Base-by-base conservation (phyloP, 2,888 invertebrate species). In the Callimorpha dominula region DNA sequence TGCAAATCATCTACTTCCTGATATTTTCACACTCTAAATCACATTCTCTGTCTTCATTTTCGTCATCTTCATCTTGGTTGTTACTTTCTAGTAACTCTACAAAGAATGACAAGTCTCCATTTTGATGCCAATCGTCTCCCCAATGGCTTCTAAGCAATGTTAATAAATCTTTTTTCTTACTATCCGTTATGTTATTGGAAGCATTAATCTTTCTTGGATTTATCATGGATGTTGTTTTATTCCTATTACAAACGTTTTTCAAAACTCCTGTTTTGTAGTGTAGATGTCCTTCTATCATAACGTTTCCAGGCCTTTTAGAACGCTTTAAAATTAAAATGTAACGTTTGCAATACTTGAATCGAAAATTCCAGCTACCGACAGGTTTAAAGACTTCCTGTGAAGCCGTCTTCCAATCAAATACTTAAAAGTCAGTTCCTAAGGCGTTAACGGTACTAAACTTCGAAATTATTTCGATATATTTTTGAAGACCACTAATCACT, bases 331-430 rank as follows among this genome's bases (percentile, higher is more conserved):
- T 73, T 67, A 69, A 81, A 49, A n/a, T n/a, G n/a, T n/a, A n/a
- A n/a, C 80, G 70, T 75, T 82, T 82, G 50, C 78, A 82, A 46
- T 68, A 43, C 43, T 78, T 79, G 50, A 85, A 75, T 63, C 73
- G 17, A 57, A 83, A 82, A 62, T 82, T 81, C 81, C 80, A 81
- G 17, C 42, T 78, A 57, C 75, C 73, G 4, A 78, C 76, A 43
- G 78, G 77, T 64, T 83, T 83, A 49, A 82, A 75, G 11, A 81
- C 73, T 72, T 77, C 50, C 73, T 78, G 77, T 72, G 78, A 68
- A 70, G 77, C 78, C 11, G 73, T 75, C 52, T 80, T 82, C 78
- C 78, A 84, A 68, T 84, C 79, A 71, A 74, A 76, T 31, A 85
- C 46, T 64, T 31, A 8, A 43, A 49, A 4, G 5, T 65, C 65